Evolutionary conservation across 2,797 vertebrate species (phyloP), one percentile per base, ranked within the genome.

Genomic region (Mionectes olivaceus): DNA sequence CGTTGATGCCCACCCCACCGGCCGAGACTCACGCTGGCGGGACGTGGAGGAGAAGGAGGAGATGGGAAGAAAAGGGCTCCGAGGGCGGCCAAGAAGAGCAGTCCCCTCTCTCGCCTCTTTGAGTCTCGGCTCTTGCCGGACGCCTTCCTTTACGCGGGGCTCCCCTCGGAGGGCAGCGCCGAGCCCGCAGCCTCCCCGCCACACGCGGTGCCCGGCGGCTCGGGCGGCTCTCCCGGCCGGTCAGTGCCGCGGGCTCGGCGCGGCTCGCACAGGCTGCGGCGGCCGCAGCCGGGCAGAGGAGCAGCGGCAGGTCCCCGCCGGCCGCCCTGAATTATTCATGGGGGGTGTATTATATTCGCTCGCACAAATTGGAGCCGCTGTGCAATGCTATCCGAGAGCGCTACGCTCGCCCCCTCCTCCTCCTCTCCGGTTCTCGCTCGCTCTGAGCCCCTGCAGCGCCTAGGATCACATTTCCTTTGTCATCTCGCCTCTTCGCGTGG

Each of bases 391-490:
- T 96, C 97, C 95, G 96, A 94, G 95, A 95, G 94, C 93, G 88
- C 95, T 94, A 79, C 96, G 87, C 93, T 79, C 95, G 37, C 65
- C 90, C 95, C 96, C 97, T 93, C 90, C 95, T 87, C 96, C 97
- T 96, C 96, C 96, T 93, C 94, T 80, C 95, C 93, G 87, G 95
- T 97, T 94, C 96, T 97, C 95, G 92, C 95, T 91, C 84, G 79
- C 82, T 93, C 89, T 83, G 96, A 97, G 97, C 97, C 97, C 95
- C 96, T 96, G 96, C 97, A 93, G 95, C 91, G 83, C 87, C 96
- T 87, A 65, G 95, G 97, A 97, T 98, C 97, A 97, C 98, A 90
- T 98, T 98, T 98, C 98, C 98, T 98, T 98, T 98, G 98, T 98
- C 98, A 97, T 97, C 94, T 95, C 95, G 95, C 95, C 95, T 97